phyloP scores from a whole-genome alignment of 2,113 vertebrate genomes.

The Pogonocichla stellata region DNA sequence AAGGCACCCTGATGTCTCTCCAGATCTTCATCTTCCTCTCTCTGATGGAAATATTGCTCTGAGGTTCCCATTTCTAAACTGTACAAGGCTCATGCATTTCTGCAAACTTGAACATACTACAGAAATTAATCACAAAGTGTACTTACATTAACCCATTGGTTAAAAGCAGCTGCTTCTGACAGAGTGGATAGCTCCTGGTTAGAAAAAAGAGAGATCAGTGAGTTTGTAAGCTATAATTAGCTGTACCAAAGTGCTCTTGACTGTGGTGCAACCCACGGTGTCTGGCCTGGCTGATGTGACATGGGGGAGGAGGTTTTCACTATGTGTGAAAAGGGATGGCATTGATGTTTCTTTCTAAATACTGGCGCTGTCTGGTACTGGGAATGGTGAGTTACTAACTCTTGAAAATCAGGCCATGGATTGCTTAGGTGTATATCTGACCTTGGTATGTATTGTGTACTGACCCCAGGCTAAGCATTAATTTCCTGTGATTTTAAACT shows the following conservation, averaged over 20 bases:
- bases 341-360: not conserved
- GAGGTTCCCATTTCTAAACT: not conserved
- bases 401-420: not conserved
- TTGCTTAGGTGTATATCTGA: not conserved
- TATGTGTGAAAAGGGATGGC: not conserved
- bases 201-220: not conserved
- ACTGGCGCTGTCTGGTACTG: not conserved
- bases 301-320: not conserved
- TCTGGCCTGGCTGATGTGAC: not conserved
- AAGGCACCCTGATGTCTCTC: not conserved
- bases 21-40: not conserved
- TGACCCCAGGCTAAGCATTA: not conserved
- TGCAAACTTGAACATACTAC: not conserved
- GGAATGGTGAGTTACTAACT: not conserved
- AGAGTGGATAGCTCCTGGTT: conserved; percentile 82
- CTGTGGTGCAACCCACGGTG: not conserved
- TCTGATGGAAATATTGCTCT: not conserved
- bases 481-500: not conserved
- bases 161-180: conserved; percentile 80
- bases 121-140: not conserved
- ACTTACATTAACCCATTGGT: conserved; percentile 86
- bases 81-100: not conserved
- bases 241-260: not conserved
- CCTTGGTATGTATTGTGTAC: rapidly evolving
- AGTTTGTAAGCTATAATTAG: not conserved